Conservation (phyloP, 2,113 vertebrate species). For the Lampris megalopsis region DNA sequence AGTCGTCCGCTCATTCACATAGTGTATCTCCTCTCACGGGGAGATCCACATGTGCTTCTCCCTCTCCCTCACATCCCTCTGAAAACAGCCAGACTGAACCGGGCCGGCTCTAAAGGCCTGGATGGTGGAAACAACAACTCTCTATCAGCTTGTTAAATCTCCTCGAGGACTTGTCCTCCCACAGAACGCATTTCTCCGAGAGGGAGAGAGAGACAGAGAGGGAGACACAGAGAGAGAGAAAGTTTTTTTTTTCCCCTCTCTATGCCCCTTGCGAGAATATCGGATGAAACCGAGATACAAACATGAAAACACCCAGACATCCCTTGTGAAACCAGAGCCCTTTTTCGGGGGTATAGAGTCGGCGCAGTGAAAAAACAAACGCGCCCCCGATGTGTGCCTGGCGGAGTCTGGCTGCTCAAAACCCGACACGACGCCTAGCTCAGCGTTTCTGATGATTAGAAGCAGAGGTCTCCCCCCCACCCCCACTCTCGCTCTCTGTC, state of each 20-base stretch:
- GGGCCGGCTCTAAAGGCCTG: conserved; percentile 74
- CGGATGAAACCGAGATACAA: conserved; percentile 61
- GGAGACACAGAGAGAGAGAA: too few species aligned
- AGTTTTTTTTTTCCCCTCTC: not conserved
- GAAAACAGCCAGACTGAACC: conserved; percentile 50
- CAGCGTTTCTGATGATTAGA: conserved; percentile 81
- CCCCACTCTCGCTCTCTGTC: not conserved
- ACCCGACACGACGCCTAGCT: conserved; percentile 70
- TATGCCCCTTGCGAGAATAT: conserved; percentile 61
- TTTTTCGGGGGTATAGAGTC: conserved; percentile 24
- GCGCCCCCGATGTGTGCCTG: conserved; percentile 56
- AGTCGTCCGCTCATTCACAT: conserved; percentile 33
- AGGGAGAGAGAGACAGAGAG: not conserved
- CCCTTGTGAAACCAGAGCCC: conserved; percentile 65
- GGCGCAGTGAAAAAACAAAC: conserved; percentile 64
- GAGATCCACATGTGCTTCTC: conserved; percentile 61
- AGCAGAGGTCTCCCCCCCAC: conserved; percentile 57
- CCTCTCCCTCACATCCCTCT: conserved; percentile 37
- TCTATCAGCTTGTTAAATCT: conserved; percentile 67
- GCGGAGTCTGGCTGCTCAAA: conserved; percentile 70
- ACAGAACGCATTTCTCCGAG: conserved; percentile 48
- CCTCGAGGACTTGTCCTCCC: conserved; percentile 31
- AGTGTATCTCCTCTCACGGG: conserved; percentile 42
- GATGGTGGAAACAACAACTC: conserved; percentile 63
- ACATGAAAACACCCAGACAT: conserved; percentile 72